Evolutionary conservation across 2,888 invertebrate genomes (phyloP), one percentile per base, ranked within the genome.

Genomic region (Tridacna gigas): DNA sequence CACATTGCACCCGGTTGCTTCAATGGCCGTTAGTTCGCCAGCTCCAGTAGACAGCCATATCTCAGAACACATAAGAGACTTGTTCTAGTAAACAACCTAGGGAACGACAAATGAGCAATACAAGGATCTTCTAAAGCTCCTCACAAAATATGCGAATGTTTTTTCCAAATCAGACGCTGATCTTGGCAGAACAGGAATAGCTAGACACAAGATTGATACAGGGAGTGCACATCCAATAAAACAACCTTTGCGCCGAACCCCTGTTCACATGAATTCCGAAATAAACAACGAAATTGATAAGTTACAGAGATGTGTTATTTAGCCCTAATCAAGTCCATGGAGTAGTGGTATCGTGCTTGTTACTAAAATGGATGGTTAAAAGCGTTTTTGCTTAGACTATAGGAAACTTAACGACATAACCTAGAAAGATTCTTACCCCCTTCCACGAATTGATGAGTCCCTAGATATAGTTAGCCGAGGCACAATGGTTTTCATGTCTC

Each of bases 301-400:
- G 83, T 26, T 83, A 13, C 12, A 80, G 1, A 74, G 67, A 20
- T 77, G 65, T n/a, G 76, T 74, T 0, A 69, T 69, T 37, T 37
- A 69, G 65, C 65, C 65, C 18, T 65, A 3, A 20, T 45, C 26
- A 77, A 25, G 47, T 13, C 25, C 82, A 22, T 51, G 63, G 82
- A 76, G 76, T 22, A 82, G 78, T 69, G 69, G 69, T 22, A 78
- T 82, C 28, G 82, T 82, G 18, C 28, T 77, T 13, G 77, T 82
- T 0, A 51, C 48, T n/a, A 82, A 82, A 47, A 82, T 65, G 48
- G 82, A 82, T 25, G 78, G 74, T 11, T 71, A 22, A 5, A 67
- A 48, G 48, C 66, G 71, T 37, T 78, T 78, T 20, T 78, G 78
- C 47, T 22, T 66, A 20, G 78, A 78, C 22, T 82, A 74, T 26